These are phyloP conservation scores for Bombus superbus DNA, from an alignment of 1,140 invertebrate genomes.

Conservation along the genomic window DNA sequence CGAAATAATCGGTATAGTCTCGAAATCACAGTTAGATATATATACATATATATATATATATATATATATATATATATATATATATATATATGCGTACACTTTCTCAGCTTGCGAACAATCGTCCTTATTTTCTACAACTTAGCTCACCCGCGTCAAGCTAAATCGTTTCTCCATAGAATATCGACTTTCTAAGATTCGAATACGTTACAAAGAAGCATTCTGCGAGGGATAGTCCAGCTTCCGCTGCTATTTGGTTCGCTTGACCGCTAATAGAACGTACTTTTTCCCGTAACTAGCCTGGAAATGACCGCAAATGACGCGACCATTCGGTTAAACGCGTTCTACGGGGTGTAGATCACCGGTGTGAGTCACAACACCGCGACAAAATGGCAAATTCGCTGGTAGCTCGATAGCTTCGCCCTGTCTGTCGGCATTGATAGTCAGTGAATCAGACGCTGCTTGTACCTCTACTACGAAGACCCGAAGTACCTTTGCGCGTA, in stretches of 20 bases:
- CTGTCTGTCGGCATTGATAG: neutral
- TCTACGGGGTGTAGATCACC: conserved; percentile 10
- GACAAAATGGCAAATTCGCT: neutral
- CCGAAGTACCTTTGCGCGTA: neutral
- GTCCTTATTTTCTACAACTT: neutral
- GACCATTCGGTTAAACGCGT: conserved; percentile 7
- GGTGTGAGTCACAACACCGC: conserved; percentile 24
- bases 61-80: too few relatives aligned
- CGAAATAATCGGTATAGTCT: neutral
- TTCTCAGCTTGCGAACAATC: neutral
- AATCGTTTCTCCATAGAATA: neutral
- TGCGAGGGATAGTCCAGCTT: neutral
- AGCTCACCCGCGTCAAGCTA: neutral
- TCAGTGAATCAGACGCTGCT: conserved; percentile 16
- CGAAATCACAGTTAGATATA: neutral
- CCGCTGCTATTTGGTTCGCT: neutral
- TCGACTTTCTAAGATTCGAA: neutral
- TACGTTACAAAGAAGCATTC: neutral
- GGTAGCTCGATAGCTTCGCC: neutral
- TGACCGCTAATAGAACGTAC: conserved; percentile 29
- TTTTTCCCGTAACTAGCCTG: conserved; percentile 6
- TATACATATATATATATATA: too few relatives aligned
- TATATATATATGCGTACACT: neutral
- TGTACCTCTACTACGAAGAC: neutral
- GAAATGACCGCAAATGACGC: conserved; percentile 27